Base-by-base conservation (phyloP, 2,797 vertebrate genomes). In the Prionace glauca region DNA sequence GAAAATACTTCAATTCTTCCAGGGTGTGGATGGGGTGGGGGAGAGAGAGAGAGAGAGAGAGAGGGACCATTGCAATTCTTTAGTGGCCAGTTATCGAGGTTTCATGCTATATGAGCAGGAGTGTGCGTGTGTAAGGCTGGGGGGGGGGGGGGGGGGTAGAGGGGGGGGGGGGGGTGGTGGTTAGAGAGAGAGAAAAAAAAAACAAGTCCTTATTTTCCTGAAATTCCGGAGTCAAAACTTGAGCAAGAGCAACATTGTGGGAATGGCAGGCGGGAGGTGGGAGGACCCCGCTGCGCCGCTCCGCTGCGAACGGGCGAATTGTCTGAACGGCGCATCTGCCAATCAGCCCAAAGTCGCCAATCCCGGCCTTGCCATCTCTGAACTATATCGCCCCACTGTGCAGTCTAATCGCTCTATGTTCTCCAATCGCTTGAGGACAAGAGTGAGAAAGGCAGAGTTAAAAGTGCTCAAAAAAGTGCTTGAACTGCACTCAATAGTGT, bases 401-500 rank as follows among this genome's bases (percentile, higher is more conserved):
- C 98, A 97, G 98, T 98, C 98, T 98, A 97, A 98, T 98, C 98
- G 99, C 98, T 98, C 98, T 98, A 98, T 98, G 98, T 98, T 99
- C 98, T 99, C 98, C 99, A 98, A 99, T 99, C 98, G 99, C 99
- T 98, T 98, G 98, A 99, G 98, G 98, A 98, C 98, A 98, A 65
- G 98, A 98, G 98, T 98, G 98, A 98, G 98, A 97, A 98, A 98
- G 98, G 98, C 98, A 97, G 98, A 98, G 98, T 98, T 98, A 97
- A 98, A 98, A 97, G 98, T 90, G 95, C 90, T 92, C 98, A 98
- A 98, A 99, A 99, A 98, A 99, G 98, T 99, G 99, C 98, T 99
- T 98, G 98, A 98, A 98, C 98, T 98, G 96, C 97, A 98, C 98
- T 98, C 98, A 97, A 98, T 98, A 98, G 98, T 98, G 98, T 97